Base-by-base conservation (phyloP, 2,888 invertebrate species). In the Platycheirus albimanus region DNA sequence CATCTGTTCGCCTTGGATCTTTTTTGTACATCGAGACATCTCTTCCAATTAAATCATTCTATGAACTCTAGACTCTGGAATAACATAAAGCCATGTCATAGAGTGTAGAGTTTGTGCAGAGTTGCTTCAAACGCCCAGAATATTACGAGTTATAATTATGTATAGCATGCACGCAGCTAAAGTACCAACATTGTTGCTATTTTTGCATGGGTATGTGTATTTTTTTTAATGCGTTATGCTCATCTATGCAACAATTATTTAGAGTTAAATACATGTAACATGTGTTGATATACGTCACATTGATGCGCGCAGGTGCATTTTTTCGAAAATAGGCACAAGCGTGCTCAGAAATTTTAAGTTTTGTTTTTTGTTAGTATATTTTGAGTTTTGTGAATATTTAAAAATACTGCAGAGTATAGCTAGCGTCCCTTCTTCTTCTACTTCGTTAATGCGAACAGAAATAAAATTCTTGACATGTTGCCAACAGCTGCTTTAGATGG, bases 401-500 rank as follows among this genome's bases (percentile, higher is more conserved):
- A 72, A 77, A 71, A 81, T 61, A 81, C 67, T 36, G 33, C 51
- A n/a, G n/a, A n/a, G n/a, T n/a, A n/a, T n/a, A n/a, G n/a, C n/a
- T n/a, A n/a, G n/a, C n/a, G n/a, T n/a, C n/a, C n/a, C n/a, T n/a
- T n/a, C n/a, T 61, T 72, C 67, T 24, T 69, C 76, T 71, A 64
- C 67, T 67, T 63, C 70, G 72, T 41, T 54, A 72, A 70, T 66
- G 72, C 69, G 72, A 72, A 78, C 78, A 69, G 19, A 83, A 83
- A 83, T 83, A 83, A 78, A 63, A 83, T 83, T 83, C 78, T 83
- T 83, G 83, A 83, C 83, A 83, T 83, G 56, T 78, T 83, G 83
- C 83, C 83, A 83, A 83, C 83, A 83, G 83, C 83, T 83, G 83
- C 72, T 78, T 69, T 67, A 41, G 51, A 33, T 72, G 56, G 11